Evolutionary conservation across 2,113 vertebrate species (phyloP).

Genomic region (Sceloporus tristichus): DNA sequence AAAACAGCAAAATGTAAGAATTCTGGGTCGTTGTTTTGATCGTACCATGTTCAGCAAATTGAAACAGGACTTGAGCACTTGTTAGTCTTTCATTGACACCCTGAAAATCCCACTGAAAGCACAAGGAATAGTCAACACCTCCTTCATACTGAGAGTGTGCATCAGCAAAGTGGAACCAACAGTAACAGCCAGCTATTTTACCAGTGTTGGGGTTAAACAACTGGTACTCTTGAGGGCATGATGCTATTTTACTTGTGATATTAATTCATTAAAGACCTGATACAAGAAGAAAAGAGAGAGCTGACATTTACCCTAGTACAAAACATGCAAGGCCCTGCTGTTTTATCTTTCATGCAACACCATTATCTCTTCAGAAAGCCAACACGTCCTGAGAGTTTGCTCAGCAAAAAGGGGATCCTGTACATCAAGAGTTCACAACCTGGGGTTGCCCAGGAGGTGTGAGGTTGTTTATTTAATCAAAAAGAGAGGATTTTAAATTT

Average conservation of each 20-base stretch:
- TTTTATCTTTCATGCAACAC: no score
- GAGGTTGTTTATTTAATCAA: no score
- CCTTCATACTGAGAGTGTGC: conserved; percentile 59
- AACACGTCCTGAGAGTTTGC: no score
- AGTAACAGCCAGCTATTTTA: conserved; percentile 54
- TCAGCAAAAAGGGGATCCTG: no score
- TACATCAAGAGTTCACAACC: no score
- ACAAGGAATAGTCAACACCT: conserved; percentile 44
- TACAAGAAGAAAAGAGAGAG: conserved; percentile 11
- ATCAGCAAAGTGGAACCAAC: conserved; percentile 40
- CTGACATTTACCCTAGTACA: conserved; percentile 6
- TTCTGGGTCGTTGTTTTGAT: conserved; percentile 15
- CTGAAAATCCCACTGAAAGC: conserved; percentile 46
- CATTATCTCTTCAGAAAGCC: no score
- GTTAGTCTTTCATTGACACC: conserved; percentile 72
- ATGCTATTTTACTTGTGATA: conserved; percentile 48
- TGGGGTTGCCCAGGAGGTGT: no score
- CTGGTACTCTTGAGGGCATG: conserved; percentile 48
- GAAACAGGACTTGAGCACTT: conserved; percentile 64
- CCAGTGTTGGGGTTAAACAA: conserved; percentile 55
- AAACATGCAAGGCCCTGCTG: no score
- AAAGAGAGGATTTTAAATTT: no score
- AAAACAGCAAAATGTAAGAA: conserved; percentile 73
- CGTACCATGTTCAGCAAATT: conserved; percentile 61
- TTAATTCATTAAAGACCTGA: conserved; percentile 44